Percentiles rank a stretch among this genome's conserved stretches.
Conservation (phyloP, 92 coral and sea anemone species). For the Epizoanthus scotinus region DNA sequence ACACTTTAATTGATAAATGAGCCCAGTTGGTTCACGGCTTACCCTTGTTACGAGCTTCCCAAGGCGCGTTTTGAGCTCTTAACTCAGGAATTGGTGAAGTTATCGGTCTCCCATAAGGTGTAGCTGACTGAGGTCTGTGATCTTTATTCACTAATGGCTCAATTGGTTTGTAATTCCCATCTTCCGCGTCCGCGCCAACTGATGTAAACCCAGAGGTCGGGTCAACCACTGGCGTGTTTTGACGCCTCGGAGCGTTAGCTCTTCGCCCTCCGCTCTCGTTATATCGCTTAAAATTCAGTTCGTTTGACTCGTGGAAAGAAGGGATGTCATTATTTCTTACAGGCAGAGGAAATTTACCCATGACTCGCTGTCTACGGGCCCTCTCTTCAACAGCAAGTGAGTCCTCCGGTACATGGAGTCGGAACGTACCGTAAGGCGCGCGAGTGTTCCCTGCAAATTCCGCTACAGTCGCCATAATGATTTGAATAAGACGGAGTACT, state of each 20-base stretch:
- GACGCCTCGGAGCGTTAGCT: constrained; percentile 80
- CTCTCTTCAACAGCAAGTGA: constrained; percentile 75
- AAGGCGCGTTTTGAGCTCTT: constrained; percentile 71
- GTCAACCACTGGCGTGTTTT: constrained; percentile 85
- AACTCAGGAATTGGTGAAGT: constrained; percentile 72
- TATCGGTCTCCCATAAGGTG: constrained; percentile 82
- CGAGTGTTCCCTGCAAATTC: constrained; percentile 53
- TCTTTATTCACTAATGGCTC: constrained; percentile 80
- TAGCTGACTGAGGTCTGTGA: constrained; percentile 83
- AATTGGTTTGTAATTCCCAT: constrained; percentile 76
- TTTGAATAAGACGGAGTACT: neutral
- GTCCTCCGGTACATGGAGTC: constrained; percentile 81
- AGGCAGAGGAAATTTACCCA: constrained; percentile 75
- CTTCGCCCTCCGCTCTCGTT: constrained; percentile 80
- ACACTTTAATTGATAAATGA: neutral
- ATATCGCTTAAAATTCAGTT: constrained; percentile 66
- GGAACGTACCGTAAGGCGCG: constrained; percentile 83
- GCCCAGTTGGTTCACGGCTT: neutral
- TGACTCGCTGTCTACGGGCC: constrained; percentile 69
- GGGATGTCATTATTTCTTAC: constrained; percentile 58
- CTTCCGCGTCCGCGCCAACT: constrained; percentile 87
- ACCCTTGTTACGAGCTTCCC: constrained; percentile 76
- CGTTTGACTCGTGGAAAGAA: constrained; percentile 80
- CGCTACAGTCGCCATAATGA: constrained; percentile 54
- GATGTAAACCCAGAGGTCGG: constrained; percentile 87